Percentiles rank a stretch among this genome's conserved stretches.
These are phyloP conservation scores for Enteromius afrohamiltoni DNA, from an alignment of 2,797 vertebrate species.

Conservation along the genomic window DNA sequence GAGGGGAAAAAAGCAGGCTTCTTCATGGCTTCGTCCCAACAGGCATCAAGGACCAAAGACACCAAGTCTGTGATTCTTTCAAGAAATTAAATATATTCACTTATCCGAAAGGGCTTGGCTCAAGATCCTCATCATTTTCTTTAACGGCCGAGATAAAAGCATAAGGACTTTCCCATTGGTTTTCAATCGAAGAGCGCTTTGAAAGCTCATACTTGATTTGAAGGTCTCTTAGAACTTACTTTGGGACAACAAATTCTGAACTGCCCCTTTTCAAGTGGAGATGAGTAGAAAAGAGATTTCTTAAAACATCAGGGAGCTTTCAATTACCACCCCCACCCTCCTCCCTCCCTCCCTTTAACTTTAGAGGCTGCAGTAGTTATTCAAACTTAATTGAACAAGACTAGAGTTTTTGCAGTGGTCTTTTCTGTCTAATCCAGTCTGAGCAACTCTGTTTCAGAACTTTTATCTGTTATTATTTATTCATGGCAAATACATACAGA, in stretches of 20 bases:
- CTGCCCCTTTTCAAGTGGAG: constrained; percentile 79
- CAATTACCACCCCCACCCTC: constrained; percentile 66
- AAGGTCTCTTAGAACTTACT: constrained; percentile 82
- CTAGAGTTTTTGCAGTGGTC: constrained; percentile 68
- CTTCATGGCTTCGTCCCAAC: constrained; percentile 76
- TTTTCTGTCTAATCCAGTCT: constrained; percentile 69
- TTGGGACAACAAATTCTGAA: constrained; percentile 84
- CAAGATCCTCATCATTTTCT: constrained; percentile 81
- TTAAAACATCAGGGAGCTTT: constrained; percentile 78
- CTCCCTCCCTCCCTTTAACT: constrained; percentile 54
- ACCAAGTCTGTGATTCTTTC: constrained; percentile 81
- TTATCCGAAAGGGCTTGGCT: constrained; percentile 80
- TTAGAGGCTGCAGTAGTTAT: constrained; percentile 75
- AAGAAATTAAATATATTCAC: constrained; percentile 85
- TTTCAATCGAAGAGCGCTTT: constrained; percentile 80
- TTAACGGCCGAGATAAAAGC: constrained; percentile 81
- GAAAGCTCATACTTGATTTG: constrained; percentile 81
- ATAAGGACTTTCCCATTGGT: constrained; percentile 82
- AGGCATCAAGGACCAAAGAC: constrained; percentile 81
- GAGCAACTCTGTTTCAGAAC: constrained; percentile 64
- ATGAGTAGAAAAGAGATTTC: constrained; percentile 77
- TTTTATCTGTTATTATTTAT: constrained; percentile 45
- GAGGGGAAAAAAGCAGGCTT: constrained; percentile 53
- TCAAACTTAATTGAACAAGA: constrained; percentile 77
- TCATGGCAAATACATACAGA: constrained; percentile 10